Evolutionary conservation across 2,888 invertebrate genomes (phyloP).

Genomic region (Julus scanicus): DNA sequence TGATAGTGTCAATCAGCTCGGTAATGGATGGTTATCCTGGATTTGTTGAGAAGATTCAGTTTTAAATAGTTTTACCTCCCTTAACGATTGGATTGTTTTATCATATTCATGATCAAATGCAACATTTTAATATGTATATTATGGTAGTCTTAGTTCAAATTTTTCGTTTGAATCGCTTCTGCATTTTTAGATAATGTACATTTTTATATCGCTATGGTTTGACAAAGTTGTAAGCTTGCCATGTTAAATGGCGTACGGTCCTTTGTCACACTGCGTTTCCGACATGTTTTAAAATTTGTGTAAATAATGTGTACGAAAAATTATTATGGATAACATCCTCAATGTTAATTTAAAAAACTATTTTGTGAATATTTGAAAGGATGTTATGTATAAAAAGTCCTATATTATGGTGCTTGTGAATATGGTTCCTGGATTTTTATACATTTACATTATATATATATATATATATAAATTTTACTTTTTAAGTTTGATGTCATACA

Average conservation of each 20-base stretch:
- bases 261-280: not conserved
- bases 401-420: conserved; percentile 7
- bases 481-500: not conserved
- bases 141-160: not conserved
- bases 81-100: conserved; percentile 8
- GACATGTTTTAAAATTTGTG: conserved; percentile 15
- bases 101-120: conserved; percentile 24
- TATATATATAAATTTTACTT: not conserved
- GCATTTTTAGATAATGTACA: conserved; percentile 19
- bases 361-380: conserved; percentile 45
- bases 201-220: not conserved
- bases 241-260: not conserved
- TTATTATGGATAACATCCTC: conserved; percentile 3
- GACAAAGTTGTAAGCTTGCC: not conserved
- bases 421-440: conserved; percentile 45
- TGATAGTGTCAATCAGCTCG: not conserved
- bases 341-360: conserved; percentile 41
- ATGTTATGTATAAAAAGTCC: conserved; percentile 20
- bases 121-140: not conserved
- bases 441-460: conserved; percentile 19
- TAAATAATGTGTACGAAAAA: conserved; percentile 12
- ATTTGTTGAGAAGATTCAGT: not conserved
- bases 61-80: not conserved
- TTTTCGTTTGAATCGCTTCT: not conserved
- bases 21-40: not conserved